phyloP scores from a whole-genome alignment of 2,113 vertebrate genomes.

The Paradoxurus hermaphroditus region DNA sequence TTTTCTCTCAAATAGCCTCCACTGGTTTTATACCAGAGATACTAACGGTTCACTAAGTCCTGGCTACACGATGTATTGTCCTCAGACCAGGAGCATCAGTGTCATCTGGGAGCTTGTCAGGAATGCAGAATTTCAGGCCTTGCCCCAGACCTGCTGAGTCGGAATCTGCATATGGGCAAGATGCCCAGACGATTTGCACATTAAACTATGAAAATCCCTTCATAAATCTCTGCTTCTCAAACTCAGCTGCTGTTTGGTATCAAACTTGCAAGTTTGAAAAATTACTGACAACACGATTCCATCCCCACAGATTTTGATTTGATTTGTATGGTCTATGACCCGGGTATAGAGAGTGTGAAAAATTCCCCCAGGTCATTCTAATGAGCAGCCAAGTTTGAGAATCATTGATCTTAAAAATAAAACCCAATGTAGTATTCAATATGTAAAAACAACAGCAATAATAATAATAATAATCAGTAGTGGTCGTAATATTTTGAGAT shows the following conservation, averaged over 20 bases:
- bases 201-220: not conserved
- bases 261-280: not conserved
- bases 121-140: not conserved
- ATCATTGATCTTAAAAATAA: not conserved
- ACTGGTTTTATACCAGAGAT: not conserved
- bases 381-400: not conserved
- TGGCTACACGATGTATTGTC: not conserved
- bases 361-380: not conserved
- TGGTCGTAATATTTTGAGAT: not conserved
- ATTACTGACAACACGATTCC: not conserved
- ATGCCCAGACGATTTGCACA: not conserved
- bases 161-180: not conserved
- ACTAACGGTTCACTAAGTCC: not conserved
- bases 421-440: not conserved
- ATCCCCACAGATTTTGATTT: not conserved
- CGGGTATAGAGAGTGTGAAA: not conserved
- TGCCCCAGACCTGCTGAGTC: not conserved
- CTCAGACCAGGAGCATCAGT: not conserved
- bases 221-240: constrained; percentile 13
- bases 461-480: not conserved
- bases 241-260: not conserved
- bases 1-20: constrained; percentile 17
- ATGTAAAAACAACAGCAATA: not conserved
- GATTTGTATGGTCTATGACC: not conserved
- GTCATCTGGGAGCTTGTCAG: not conserved